Evolutionary conservation across 64 coral and sea anemone genomes (phyloP), one percentile per base, ranked within the genome.

Genomic region (Hydrozoanthus tunicans): DNA sequence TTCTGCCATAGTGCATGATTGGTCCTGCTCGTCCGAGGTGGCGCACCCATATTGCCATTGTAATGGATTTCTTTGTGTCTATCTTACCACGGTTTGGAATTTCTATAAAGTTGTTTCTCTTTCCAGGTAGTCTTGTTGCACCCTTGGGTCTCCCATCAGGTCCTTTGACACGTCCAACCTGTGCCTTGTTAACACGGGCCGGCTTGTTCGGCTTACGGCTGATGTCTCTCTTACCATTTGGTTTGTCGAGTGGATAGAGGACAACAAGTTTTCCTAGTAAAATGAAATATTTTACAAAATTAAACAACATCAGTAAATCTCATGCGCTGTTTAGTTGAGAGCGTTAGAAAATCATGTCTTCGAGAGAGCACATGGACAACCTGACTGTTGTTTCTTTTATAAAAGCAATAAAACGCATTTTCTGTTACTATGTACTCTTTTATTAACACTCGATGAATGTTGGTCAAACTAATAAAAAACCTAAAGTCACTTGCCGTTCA

Each of bases 11-110:
- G 53, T 88, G 84, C 23, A 88, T 88, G 51, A 97, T 73, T 14
- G 95, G 95, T 51, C 95, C 95, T 17, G 89, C 83, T 57, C 68
- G 51, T 43, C 95, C 92, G 8, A 89, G 53, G 69, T 90, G 84
- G 64, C 93, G 93, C 6, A 94, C 90, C 95, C 95, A 97, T 70
- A 91, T 93, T 15, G 91, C 61, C 7, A 97, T 58, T 11, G 95
- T 97, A n/a, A 97, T 94, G 14, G 95, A 97, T 51, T 92, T 92
- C 43, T 90, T 79, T 6, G 95, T 90, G 62, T 97, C 95, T 20
- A 97, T 77, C 60, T 81, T 91, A 3, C 95, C 95, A 1, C 75
- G 64, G 63, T 97, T 97, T 3, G 92, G 89, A 25, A 97, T 91
- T 83, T 94, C 92, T 7, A 97, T 92, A 20, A 89, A 97, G 62